phyloP scores from a whole-genome alignment of 2,113 vertebrate species.

The Lepisosteus osseus region DNA sequence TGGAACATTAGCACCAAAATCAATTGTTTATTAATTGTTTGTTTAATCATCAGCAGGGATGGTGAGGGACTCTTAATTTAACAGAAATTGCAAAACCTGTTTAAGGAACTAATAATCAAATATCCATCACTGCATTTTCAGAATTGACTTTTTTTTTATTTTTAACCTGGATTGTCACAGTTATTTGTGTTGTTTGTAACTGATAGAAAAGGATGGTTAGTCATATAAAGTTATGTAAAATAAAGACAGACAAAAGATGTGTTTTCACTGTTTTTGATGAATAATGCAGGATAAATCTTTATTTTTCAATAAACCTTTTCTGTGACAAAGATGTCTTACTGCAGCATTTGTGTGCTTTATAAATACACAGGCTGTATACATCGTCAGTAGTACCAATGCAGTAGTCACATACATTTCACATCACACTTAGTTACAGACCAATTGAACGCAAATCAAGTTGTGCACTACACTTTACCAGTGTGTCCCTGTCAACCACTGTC shows the following conservation, averaged over 20 bases:
- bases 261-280: conserved; percentile 45
- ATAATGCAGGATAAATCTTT: conserved; percentile 85
- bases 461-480: conserved; percentile 1
- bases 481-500: background rate
- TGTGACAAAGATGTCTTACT: conserved; percentile 63
- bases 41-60: background rate
- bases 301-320: conserved; percentile 92
- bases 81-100: background rate
- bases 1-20: background rate
- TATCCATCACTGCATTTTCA: background rate
- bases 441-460: conserved; percentile 10
- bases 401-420: conserved; percentile 48
- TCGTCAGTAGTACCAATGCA: conserved; percentile 44
- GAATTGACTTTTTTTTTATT: conserved; percentile 26
- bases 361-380: conserved; percentile 55
- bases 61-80: background rate
- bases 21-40: background rate
- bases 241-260: conserved; percentile 24
- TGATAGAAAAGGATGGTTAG: background rate
- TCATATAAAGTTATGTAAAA: conserved; percentile 12
- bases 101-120: background rate
- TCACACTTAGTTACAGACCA: conserved; percentile 21
- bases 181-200: conserved; percentile 22
- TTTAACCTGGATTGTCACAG: conserved; percentile 11
- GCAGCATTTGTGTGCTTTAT: conserved; percentile 43